Evolutionary conservation across 2,888 invertebrate species (phyloP), one percentile per base, ranked within the genome.

Genomic region (Cephalotes varians): DNA sequence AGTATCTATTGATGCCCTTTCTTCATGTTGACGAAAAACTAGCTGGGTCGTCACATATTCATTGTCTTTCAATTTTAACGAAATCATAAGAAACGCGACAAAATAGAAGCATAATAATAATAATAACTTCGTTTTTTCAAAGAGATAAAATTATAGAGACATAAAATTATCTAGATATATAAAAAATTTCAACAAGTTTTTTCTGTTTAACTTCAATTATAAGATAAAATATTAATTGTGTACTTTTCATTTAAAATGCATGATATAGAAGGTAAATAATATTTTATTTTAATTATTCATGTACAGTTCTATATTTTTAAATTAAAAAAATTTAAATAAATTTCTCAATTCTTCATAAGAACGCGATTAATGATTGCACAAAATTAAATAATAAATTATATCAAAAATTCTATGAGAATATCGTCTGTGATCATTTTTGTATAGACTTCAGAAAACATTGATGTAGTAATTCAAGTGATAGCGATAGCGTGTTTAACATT

Each of bases 401-500:
- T n/a, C 12, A 47, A 10, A 7, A 28, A 47, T 49, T 69, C 10
- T n/a, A 15, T 25, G 6, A 51, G 12, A 65, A 76, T 47, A 69
- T 74, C 6, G 21, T 40, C 31, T n/a, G 31, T 37, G 12, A n/a
- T 31, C 15, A 44, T 25, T 62, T 49, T 80, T 51, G 9, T 25
- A 1, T 9, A 28, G 40, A 49, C 49, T 82, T 58, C 47, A 21
- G 5, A 51, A 40, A 71, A 56, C 28, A 21, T 18, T 51, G 28
- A 82, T 82, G n/a, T 7, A 65, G 18, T 6, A 51, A 40, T 28
- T 47, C 40, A 54, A 44, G n/a, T 21, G 40, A 73, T 58, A 44
- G 31, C 25, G 15, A 7, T 1, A 40, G 18, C 28, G 51, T 72
- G 28, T 74, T 74, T 72, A 69, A 82, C 74, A 72, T 82, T 71